Percentiles rank a stretch among this genome's conserved stretches.
phyloP scores from a whole-genome alignment of 2,113 vertebrate genomes.

The Pelecanus crispus region DNA sequence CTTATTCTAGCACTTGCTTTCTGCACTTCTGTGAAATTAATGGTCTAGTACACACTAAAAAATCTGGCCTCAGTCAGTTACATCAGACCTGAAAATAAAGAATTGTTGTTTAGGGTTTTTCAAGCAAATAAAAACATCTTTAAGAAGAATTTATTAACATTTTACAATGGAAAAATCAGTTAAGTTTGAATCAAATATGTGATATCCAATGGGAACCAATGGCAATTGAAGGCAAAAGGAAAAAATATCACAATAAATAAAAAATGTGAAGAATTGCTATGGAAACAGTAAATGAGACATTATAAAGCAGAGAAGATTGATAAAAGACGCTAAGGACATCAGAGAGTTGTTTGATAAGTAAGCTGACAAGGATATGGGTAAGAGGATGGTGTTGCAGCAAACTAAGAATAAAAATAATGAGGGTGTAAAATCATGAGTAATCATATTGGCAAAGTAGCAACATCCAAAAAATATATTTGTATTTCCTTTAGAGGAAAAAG shows the following conservation, averaged over 20 bases:
- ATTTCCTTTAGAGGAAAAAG: neutral
- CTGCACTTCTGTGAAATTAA: neutral
- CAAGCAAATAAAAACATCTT: neutral
- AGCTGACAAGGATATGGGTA: neutral
- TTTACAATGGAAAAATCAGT: neutral
- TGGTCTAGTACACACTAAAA: neutral
- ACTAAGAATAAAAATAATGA: neutral
- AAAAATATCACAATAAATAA: neutral
- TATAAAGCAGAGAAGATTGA: neutral
- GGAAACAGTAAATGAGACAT: neutral
- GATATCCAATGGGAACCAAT: neutral
- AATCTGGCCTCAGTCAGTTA: neutral
- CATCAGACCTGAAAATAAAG: neutral
- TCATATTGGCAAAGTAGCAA: neutral
- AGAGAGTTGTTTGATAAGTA: neutral
- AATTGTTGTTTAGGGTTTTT: neutral
- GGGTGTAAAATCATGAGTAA: neutral
- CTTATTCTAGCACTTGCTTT: neutral
- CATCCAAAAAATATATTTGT: neutral
- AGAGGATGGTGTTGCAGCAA: neutral
- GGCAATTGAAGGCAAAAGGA: neutral
- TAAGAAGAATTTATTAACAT: neutral
- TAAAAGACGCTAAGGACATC: neutral
- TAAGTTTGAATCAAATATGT: neutral
- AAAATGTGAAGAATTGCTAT: neutral